These are phyloP conservation scores for Cliona cf. orientalis DNA, from an alignment of 37 sponge, comb jelly and placozoan species.

Conservation along the genomic window DNA sequence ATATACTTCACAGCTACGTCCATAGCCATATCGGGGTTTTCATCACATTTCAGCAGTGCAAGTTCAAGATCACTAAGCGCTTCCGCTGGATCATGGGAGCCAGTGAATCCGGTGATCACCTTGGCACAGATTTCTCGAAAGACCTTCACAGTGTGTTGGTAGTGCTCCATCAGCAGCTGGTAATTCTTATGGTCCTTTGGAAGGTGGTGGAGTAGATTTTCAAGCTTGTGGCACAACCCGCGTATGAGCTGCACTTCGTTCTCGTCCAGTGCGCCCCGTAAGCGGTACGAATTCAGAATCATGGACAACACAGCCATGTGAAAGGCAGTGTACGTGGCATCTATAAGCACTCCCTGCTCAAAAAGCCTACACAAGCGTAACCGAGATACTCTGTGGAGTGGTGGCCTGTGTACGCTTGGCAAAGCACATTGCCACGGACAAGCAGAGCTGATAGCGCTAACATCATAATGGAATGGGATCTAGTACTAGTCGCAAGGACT, in stretches of 20 bases:
- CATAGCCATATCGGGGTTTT: slow-evolving; percentile 9
- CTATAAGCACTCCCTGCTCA: slow-evolving; percentile 17
- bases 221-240: slow-evolving; percentile 7
- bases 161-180: neutral
- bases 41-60: slow-evolving; percentile 11
- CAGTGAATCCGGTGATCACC: slow-evolving; percentile 19
- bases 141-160: slow-evolving; percentile 13
- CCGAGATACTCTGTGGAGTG: slow-evolving; percentile 19
- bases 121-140: slow-evolving; percentile 30
- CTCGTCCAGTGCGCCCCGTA: slow-evolving; percentile 5
- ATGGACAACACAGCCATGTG: slow-evolving; percentile 14
- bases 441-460: slow-evolving; percentile 11
- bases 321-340: slow-evolving; percentile 8
- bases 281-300: slow-evolving; percentile 25
- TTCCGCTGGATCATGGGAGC: slow-evolving; percentile 16
- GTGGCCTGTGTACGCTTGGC: slow-evolving; percentile 31
- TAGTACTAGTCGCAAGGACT: neutral
- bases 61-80: slow-evolving; percentile 24
- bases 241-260: slow-evolving; percentile 17
- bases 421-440: slow-evolving; percentile 15
- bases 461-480: neutral
- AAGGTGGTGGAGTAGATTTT: slow-evolving; percentile 16
- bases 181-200: slow-evolving; percentile 23
- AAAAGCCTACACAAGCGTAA: slow-evolving; percentile 25
- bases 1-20: slow-evolving; percentile 11